phyloP scores from a whole-genome alignment of 2,888 invertebrate species.

The Bruchidius siliquastri region DNA sequence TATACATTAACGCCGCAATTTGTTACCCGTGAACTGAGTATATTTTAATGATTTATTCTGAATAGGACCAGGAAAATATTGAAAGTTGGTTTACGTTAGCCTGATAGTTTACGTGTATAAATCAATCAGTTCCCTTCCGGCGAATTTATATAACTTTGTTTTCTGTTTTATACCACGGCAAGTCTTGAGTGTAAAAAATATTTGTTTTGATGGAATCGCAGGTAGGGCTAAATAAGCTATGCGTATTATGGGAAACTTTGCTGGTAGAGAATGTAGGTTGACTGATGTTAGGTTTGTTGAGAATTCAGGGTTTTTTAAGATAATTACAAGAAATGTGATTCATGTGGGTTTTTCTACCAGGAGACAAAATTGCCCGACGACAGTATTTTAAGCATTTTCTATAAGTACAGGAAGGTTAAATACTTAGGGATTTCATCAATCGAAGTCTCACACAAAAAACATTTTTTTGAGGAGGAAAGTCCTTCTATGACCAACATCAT shows the following conservation, averaged over 20 bases:
- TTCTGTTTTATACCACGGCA: conserved; percentile 28
- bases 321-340: no score
- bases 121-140: conserved; percentile 29
- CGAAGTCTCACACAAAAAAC: no score
- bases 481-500: no score
- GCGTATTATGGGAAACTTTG: neutral
- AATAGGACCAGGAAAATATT: conserved; percentile 22
- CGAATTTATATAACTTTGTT: conserved; percentile 29
- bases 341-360: no score
- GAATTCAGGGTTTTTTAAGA: no score
- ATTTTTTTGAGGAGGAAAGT: no score
- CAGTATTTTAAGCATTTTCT: no score
- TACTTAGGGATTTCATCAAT: no score
- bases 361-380: no score
- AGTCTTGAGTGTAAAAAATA: conserved; percentile 19
- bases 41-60: conserved; percentile 27
- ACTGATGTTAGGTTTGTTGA: neutral
- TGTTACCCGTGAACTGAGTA: conserved; percentile 9
- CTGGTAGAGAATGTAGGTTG: neutral
- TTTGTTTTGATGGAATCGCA: conserved; percentile 21
- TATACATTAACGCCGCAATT: neutral
- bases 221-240: neutral
- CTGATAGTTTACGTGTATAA: conserved; percentile 31
- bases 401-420: no score
- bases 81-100: conserved; percentile 26